Evolutionary conservation across 1,140 invertebrate species (phyloP), one percentile per base, ranked within the genome.

Genomic region (Drosophila jambulina): DNA sequence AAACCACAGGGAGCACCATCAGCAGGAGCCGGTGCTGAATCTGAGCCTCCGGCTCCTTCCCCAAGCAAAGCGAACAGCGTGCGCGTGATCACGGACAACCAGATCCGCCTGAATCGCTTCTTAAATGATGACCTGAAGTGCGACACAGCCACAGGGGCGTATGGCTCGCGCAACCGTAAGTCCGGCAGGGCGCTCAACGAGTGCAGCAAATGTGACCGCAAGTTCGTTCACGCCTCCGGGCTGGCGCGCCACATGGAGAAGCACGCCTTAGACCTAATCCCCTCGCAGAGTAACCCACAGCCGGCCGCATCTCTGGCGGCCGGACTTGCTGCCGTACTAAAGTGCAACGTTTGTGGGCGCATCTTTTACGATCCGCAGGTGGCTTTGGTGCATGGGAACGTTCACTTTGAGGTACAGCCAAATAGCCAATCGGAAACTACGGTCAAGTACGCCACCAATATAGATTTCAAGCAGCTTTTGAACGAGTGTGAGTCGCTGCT

Each of bases 191-290:
- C 75, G 0, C 75, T 81, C 12, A 80, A 92, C 56, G 92, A 93
- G 56, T 93, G 92, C 34, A 82, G 49, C 32, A 75, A 91, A n/a
- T 93, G 92, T 43, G 92, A 93, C 13, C 85, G 92, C 7, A 91
- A 92, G 58, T 93, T 93, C 49, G 92, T 93, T 0, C 92, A 93
- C 60, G 76, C 86, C 29, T 92, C 92, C 0, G 92, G 92, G 15
- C n/a, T 93, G 27, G 69, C 75, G 21, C 82, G 92, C 13, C 92
- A 93, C 70, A 91, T 93, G 86, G 92, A 93, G 51, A 93, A 93
- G 64, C 92, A 93, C 71, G 82, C 84, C 4, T 42, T 92, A 23
- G 91, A 93, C 27, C 49, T 84, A 4, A 87, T 92, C 23, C 83
- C 92, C 3, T 58, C 67, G 0, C 68, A 72, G 36, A 32, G 46